phyloP scores from a whole-genome alignment of 2,888 invertebrate species.

The Cephonodes hylas region DNA sequence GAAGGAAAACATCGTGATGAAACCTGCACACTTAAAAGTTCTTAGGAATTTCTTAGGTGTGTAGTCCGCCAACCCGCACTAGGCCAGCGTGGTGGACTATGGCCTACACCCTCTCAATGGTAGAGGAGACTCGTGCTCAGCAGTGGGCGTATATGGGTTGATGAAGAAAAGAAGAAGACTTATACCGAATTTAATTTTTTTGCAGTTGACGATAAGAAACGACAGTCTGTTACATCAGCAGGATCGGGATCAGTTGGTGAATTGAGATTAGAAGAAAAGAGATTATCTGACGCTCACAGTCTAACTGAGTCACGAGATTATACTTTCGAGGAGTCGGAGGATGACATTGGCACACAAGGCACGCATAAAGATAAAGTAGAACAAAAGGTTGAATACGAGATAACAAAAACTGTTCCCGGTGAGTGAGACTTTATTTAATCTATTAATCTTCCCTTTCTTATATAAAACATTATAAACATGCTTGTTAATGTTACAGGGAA shows the following conservation, averaged over 20 bases:
- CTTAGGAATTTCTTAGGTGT: too few species aligned
- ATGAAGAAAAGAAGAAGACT: too few species aligned
- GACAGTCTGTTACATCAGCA: slow-evolving; percentile 73
- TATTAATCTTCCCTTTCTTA: neutral
- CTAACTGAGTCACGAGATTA: slow-evolving; percentile 76
- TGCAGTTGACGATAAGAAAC: slow-evolving; percentile 56
- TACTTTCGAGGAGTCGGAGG: slow-evolving; percentile 78
- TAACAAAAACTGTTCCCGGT: slow-evolving; percentile 44
- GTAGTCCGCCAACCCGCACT: too few species aligned
- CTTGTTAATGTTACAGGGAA: slow-evolving; percentile 41
- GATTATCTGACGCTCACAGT: slow-evolving; percentile 74
- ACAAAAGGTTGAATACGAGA: slow-evolving; percentile 51
- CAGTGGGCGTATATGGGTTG: too few species aligned
- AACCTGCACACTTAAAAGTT: too few species aligned
- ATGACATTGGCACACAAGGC: slow-evolving; percentile 72
- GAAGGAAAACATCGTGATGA: too few species aligned
- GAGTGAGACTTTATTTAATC: slow-evolving; percentile 1
- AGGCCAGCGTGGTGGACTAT: too few species aligned
- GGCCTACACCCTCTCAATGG: too few species aligned
- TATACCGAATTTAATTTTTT: slow-evolving; percentile 21
- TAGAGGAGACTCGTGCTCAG: too few species aligned
- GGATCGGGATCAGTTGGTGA: slow-evolving; percentile 71
- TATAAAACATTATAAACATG: neutral
- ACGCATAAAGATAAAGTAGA: slow-evolving; percentile 64
- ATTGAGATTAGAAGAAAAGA: slow-evolving; percentile 71